phyloP scores from a whole-genome alignment of 2,113 vertebrate genomes.

The Halcyon malimbica region DNA sequence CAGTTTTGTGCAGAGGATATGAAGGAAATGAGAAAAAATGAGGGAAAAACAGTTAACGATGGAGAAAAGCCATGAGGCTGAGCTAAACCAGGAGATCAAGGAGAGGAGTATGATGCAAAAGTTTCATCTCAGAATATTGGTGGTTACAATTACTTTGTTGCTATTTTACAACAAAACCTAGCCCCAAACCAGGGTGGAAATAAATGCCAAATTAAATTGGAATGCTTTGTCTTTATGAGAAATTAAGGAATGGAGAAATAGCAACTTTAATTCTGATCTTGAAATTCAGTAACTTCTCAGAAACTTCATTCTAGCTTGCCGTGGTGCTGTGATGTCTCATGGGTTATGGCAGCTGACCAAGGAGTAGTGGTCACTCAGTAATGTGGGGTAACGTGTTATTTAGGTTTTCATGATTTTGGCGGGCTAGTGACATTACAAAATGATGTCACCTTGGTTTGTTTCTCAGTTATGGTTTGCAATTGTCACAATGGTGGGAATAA shows the following conservation, averaged over 20 bases:
- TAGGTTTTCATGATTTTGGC: not conserved
- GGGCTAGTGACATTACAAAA: fast-evolving
- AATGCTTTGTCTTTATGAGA: not conserved
- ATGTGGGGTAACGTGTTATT: fast-evolving
- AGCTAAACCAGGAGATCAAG: not conserved
- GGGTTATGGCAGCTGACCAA: not conserved
- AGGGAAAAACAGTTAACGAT: not conserved
- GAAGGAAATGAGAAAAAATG: not conserved
- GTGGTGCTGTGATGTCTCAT: not conserved
- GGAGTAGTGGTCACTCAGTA: not conserved
- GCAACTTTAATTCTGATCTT: not conserved
- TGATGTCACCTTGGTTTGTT: not conserved
- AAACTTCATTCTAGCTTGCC: not conserved
- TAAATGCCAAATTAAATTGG: not conserved
- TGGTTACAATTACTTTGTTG: not conserved
- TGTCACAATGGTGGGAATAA: not conserved
- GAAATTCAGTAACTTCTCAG: not conserved
- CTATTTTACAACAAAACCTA: not conserved
- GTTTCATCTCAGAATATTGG: not conserved
- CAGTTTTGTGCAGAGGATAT: not conserved
- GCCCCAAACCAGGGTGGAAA: not conserved
- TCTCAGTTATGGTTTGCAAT: not conserved
- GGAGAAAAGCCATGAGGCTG: not conserved
- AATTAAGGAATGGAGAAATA: not conserved
- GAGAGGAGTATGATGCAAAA: not conserved